Conservation (phyloP, 2,888 invertebrate genomes). For the Ophion ventricosus region DNA sequence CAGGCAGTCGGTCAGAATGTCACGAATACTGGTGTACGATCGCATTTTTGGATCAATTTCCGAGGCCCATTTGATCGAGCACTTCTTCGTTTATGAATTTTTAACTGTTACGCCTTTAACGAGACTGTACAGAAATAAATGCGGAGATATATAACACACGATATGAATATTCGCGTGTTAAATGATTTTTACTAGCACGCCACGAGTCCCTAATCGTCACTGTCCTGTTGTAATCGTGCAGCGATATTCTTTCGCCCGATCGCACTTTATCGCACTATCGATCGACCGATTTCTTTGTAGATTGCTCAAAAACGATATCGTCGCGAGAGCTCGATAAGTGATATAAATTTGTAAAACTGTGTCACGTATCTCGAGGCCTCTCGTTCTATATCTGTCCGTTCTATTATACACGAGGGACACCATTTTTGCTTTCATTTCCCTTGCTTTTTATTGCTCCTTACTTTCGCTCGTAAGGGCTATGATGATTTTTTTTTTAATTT, state of each 20-base stretch:
- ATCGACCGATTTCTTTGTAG: constrained; percentile 21
- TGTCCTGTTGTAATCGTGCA: constrained; percentile 42
- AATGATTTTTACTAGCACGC: constrained; percentile 15
- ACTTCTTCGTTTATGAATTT: neutral
- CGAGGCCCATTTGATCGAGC: neutral
- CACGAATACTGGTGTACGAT: constrained; percentile 64
- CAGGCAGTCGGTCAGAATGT: constrained; percentile 66
- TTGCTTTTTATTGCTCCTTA: constrained; percentile 1
- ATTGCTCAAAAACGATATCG: constrained; percentile 48
- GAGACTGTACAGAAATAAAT: neutral
- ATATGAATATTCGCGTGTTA: constrained; percentile 14
- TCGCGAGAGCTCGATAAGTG: constrained; percentile 41
- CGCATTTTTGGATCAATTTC: constrained; percentile 56
- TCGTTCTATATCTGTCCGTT: neutral
- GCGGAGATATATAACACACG: neutral
- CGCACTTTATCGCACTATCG: constrained; percentile 60
- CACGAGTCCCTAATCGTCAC: constrained; percentile 22
- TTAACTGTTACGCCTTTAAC: neutral
- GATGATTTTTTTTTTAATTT: neutral
- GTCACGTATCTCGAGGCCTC: constrained; percentile 38
- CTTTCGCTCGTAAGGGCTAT: neutral
- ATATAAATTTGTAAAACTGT: constrained; percentile 49
- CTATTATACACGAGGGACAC: neutral
- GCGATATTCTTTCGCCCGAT: constrained; percentile 39
- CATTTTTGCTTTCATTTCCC: constrained; percentile 7